Conservation (phyloP, 2,888 invertebrate species). For the Rhodophaea formosa region DNA sequence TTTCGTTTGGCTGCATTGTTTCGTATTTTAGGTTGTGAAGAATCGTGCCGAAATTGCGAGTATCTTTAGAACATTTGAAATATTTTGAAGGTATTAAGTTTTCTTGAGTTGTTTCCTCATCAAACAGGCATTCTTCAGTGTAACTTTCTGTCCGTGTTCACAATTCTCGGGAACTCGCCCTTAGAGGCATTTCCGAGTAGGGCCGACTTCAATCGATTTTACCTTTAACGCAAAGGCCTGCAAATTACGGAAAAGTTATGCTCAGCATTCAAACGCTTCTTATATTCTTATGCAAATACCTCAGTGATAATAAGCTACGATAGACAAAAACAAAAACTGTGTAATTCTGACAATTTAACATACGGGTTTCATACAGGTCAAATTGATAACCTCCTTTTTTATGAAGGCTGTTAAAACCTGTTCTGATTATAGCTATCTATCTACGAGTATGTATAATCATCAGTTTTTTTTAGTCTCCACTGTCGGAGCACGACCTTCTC, state of each 20-base stretch:
- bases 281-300: background rate
- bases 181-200: conserved; percentile 11
- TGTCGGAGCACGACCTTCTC: too few species aligned
- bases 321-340: too few species aligned
- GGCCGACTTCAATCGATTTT: conserved; percentile 15
- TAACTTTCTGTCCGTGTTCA: conserved; percentile 12
- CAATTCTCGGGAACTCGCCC: conserved; percentile 13
- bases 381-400: too few species aligned
- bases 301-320: too few species aligned
- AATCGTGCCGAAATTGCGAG: background rate
- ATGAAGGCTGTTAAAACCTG: too few species aligned
- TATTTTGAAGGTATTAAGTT: background rate
- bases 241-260: conserved; percentile 8
- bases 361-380: too few species aligned
- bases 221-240: conserved; percentile 1
- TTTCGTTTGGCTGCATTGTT: background rate
- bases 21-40: background rate
- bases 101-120: conserved; percentile 9
- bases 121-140: conserved; percentile 13
- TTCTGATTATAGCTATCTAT: too few species aligned
- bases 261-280: background rate
- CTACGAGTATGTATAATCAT: too few species aligned
- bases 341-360: too few species aligned
- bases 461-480: too few species aligned
- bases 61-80: conserved; percentile 3